Evolutionary conservation across 2,113 vertebrate genomes (phyloP), one percentile per base, ranked within the genome.

Genomic region (Neogale vison): DNA sequence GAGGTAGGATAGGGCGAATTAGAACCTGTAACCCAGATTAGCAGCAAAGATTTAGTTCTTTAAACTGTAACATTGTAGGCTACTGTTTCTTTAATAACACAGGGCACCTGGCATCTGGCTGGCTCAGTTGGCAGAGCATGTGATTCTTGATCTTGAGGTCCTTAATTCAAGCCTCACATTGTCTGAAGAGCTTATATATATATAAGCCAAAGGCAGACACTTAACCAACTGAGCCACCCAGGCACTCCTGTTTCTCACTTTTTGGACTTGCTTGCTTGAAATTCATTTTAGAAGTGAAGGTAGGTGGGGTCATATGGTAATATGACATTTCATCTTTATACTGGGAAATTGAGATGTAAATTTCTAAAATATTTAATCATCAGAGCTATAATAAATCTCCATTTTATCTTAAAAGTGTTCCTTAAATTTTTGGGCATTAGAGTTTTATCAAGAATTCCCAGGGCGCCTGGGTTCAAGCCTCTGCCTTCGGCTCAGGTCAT

Each of bases 391-490:
- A 42, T 42, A 42, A 42, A 72, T 55, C 24, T 34, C 31, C 50
- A 71, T 94, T 94, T 94, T 13, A 71, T 88, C 34, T 69, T 88
- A 94, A 76, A 71, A 69, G 39, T 94, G 59, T 94, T 94, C 12
- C 84, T 88, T 80, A 81, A 59, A 71, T 36, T 71, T 86, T 67
- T 15, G 4, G 57, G 36, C 83, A 79, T 87, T 71, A 36, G 36
- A 14, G 36, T 59, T 71, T 71, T 88, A 52, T 93, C 57, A 86
- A 52, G 45, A 55, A 86, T 77, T 76, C 52, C 29, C 82, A 52
- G 52, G 50, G 50, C 4, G 4, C 52, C 52, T 52, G 52, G 52
- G 13, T 50, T 50, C 14, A 50, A 50, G 50, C 13, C 50, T 50
- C 13, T 50, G 50, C 50, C 50, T 50, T 50, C 13, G 0, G 50